These are phyloP conservation scores for Epistrophe grossulariae DNA, from an alignment of 2,888 invertebrate genomes.

Conservation along the genomic window DNA sequence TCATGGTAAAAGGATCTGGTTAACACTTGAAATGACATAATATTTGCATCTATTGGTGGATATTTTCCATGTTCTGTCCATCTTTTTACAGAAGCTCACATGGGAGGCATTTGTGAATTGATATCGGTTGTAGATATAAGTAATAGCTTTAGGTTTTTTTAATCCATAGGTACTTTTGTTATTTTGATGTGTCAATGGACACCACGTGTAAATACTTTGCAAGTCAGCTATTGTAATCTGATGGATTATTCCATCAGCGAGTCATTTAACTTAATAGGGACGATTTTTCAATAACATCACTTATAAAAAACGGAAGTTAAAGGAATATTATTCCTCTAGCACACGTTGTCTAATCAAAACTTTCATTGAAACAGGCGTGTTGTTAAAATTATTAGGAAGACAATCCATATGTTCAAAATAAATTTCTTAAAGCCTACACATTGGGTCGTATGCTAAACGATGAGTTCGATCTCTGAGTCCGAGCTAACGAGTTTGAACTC, in stretches of 20 bases:
- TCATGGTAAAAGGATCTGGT: constrained; percentile 41
- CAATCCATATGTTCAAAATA: no score
- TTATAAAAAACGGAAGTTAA: no score
- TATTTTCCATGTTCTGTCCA: constrained; percentile 29
- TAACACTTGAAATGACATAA: constrained; percentile 52
- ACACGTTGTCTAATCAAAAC: no score
- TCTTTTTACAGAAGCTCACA: background rate
- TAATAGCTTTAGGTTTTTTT: background rate
- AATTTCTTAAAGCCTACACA: no score
- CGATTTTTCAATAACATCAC: background rate
- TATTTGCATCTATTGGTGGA: constrained; percentile 43
- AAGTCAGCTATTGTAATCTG: background rate
- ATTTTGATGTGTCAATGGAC: background rate
- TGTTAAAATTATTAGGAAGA: no score
- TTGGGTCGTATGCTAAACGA: no score
- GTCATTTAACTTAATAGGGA: background rate
- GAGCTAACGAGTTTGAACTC: no score
- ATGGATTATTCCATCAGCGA: background rate
- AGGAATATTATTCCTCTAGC: no score
- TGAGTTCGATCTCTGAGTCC: no score
- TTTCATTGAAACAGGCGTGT: no score
- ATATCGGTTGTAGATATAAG: background rate
- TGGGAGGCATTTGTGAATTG: background rate
- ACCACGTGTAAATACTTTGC: background rate
- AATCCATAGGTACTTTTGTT: background rate